Evolutionary conservation across 2,888 invertebrate genomes (phyloP), one percentile per base, ranked within the genome.

Genomic region (Drosophila picticornis): DNA sequence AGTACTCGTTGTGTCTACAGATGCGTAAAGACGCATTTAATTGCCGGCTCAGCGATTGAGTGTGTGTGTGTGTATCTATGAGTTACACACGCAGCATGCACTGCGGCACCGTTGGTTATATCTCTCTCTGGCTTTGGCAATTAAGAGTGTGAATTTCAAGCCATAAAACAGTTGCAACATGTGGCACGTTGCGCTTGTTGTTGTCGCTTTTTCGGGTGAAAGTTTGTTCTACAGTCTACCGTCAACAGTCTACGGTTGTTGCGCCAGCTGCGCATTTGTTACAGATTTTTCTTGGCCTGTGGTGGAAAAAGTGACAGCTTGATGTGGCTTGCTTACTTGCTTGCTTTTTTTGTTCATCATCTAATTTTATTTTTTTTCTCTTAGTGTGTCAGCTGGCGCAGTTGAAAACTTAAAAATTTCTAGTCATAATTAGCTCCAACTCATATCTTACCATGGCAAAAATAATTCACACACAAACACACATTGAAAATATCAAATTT

Each of bases 131-230:
- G 69, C 72, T 65, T 65, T 65, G 84, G 82, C 90, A 90, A 88
- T 90, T 90, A 90, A 85, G 79, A 85, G 85, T 85, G 90, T 85
- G 80, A 90, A 85, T 90, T 88, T 90, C 75, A 70, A 84, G 80
- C 75, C 70, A 85, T 88, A 74, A 90, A 88, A 82, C 80, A 80
- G 88, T 84, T 88, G 84, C 84, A 88, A 79, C 84, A 73, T 77
- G 74, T 69, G 81, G 74, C 64, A 58, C 40, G 68, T 51, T 73
- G 75, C 68, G 56, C 57, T 62, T 66, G 71, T 80, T 71, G 32
- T 59, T 69, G 57, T 65, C 64, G 63, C 68, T 86, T 86, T 84
- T 87, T 85, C 77, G 80, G 88, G 85, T 89, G 85, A 85, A 85
- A 85, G 85, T 85, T 82, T 88, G 86, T 85, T 85, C 85, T 85